Evolutionary conservation across 2,797 vertebrate genomes (phyloP).

Genomic region (Naso thynnoides): DNA sequence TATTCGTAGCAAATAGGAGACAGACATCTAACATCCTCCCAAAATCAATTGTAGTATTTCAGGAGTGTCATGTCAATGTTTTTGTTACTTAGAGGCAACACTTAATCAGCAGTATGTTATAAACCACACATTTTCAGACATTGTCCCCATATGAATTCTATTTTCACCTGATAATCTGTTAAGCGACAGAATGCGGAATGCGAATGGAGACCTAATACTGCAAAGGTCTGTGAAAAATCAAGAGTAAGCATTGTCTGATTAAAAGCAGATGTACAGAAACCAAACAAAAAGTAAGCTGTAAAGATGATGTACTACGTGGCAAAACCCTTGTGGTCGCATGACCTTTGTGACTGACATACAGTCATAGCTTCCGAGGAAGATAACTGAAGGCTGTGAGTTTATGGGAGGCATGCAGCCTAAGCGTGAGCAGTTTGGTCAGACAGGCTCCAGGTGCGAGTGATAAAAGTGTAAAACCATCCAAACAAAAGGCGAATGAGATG

Average conservation of each 20-base stretch:
- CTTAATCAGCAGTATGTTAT: conserved; percentile 54
- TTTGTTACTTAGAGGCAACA: conserved; percentile 20
- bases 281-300: conserved; percentile 61
- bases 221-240: conserved; percentile 59
- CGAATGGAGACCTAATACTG: conserved; percentile 59
- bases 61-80: not conserved
- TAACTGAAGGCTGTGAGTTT: conserved; percentile 41
- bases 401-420: conserved; percentile 36
- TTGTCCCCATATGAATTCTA: conserved; percentile 47
- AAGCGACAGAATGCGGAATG: conserved; percentile 57
- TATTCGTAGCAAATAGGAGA: conserved; percentile 27
- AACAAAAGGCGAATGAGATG: conserved; percentile 72
- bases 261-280: conserved; percentile 70
- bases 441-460: conserved; percentile 61
- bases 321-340: conserved; percentile 47
- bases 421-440: conserved; percentile 56
- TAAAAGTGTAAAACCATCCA: conserved; percentile 72
- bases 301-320: conserved; percentile 69
- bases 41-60: conserved; percentile 24
- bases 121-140: conserved; percentile 54
- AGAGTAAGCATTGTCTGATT: conserved; percentile 57
- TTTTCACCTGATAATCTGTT: conserved; percentile 70
- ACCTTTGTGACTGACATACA: conserved; percentile 46
- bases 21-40: conserved; percentile 25
- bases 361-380: conserved; percentile 41